phyloP scores from a whole-genome alignment of 2,113 vertebrate genomes.

The Hemicordylus capensis region DNA sequence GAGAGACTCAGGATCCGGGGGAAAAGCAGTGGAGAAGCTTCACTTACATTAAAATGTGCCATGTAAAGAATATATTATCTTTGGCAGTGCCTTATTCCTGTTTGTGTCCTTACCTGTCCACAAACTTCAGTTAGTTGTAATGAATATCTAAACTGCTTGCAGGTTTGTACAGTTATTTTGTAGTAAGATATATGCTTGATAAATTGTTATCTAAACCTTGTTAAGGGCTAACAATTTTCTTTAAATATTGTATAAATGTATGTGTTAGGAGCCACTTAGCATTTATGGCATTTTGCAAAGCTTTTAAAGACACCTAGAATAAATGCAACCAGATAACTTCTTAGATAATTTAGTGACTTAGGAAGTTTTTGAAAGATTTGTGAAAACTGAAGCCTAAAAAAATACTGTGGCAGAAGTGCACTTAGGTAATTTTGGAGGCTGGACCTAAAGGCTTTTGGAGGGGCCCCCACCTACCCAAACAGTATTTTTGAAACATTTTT shows the following conservation, averaged over 20 bases:
- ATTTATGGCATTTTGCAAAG: background rate
- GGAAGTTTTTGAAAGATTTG: background rate
- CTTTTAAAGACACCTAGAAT: background rate
- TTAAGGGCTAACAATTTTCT: too few relatives aligned
- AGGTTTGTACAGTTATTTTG: background rate
- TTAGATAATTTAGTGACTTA: background rate
- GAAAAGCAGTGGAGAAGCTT: too few relatives aligned
- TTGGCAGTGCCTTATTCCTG: background rate
- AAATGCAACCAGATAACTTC: background rate
- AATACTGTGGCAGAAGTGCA: too few relatives aligned
- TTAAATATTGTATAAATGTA: background rate
- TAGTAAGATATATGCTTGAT: background rate
- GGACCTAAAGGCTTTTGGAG: too few relatives aligned
- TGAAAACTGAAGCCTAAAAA: too few relatives aligned
- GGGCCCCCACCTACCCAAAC: too few relatives aligned
- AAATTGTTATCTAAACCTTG: background rate
- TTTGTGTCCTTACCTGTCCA: background rate
- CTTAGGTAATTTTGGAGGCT: too few relatives aligned
- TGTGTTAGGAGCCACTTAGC: background rate
- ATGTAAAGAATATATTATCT: background rate
- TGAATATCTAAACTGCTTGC: slow-evolving; percentile 6
- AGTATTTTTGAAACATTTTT: too few relatives aligned
- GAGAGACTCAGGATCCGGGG: too few relatives aligned
- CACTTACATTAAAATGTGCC: background rate
- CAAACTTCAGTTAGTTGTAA: slow-evolving; percentile 38